Base-by-base conservation (phyloP, 2,113 vertebrate species). In the Suricata suricatta region DNA sequence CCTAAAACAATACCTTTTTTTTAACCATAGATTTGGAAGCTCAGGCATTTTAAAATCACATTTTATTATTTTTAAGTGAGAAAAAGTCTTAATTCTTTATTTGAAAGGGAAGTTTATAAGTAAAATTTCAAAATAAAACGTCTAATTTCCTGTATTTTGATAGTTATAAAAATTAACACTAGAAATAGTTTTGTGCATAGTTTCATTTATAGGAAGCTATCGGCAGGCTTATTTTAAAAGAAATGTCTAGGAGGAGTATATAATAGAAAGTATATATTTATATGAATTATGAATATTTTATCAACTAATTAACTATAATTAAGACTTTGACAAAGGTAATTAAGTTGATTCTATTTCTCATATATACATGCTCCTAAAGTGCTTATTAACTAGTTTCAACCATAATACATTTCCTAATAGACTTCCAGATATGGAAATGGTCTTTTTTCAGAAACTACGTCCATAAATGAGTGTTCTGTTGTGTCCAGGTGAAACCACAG, bases 231-330 rank as follows among this genome's bases (percentile, higher is more conserved):
- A 69, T 6, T 90, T 87, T 81, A 80, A 95, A 92, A 93, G 8
- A 92, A 96, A 80, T 35, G 14, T 95, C 31, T 38, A 72, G 38
- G 66, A 88, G 80, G 64, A 35, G 35, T 44, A 74, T 41, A 68
- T 71, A 66, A 71, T 38, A 72, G 31, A 97, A 93, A 80, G 31
- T 52, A 1, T 84, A 68, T n/a, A 63, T 31, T 35, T 57, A 57
- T 57, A 31, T 93, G 84, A 92, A 66, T 80, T 79, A 80, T 63
- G 93, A 84, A 57, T 66, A 85, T 44, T 89, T 85, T 23, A 77
- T 94, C 35, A 77, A 81, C 52, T 95, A 96, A 97, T 94, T 96
- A 95, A 66, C 60, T 90, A 86, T 85, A 84, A 85, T 96, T 95
- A 92, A 98, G 66, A 76, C 25, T 85, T 92, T 93, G 96, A 94